Evolutionary conservation across 2,888 invertebrate species (phyloP), one percentile per base, ranked within the genome.

Genomic region (Chironomus riparius): DNA sequence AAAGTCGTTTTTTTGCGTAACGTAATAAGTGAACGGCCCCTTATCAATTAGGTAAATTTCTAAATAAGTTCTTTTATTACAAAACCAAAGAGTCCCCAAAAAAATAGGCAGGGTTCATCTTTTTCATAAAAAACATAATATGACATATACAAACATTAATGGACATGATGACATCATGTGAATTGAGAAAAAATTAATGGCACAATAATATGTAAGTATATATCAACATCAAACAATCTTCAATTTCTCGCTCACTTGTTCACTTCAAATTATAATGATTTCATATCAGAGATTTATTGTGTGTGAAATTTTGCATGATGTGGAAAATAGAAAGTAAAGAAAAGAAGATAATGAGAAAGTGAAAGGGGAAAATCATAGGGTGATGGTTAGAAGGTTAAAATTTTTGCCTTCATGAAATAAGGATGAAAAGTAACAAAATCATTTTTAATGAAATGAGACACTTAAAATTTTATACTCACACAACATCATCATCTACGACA

Each of bases 301-400:
- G 47, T 48, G 48, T 70, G 70, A 70, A 70, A 70, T 70, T 70
- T 22, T 70, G 70, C 48, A 70, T 70, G 48, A 65, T 65, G 65
- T 15, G 56, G 18, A 56, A 56, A 56, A 65, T 12, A 62, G 12
- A 38, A 38, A 38, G 10, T 38, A 10, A 38, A 38, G 38, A 38
- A 65, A 22, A 24, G 62, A 65, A 24, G 65, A 21, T 13, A 21
- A 65, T 65, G 21, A 22, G 24, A 24, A n/a, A n/a, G n/a, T n/a
- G 21, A 13, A 3, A 21, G 38, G 3, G 65, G n/a, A n/a, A n/a
- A n/a, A n/a, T n/a, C n/a, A 12, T 13, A 4, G 24, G 62, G 10
- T 5, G 62, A 7, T 62, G 15, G 28, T 28, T 28, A 5, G 10
- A 38, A 38, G 38, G 38, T 38, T 38, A 38, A 38, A 38, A 2